Conservation (phyloP, 2,797 vertebrate species). For the Xenopus petersii region DNA sequence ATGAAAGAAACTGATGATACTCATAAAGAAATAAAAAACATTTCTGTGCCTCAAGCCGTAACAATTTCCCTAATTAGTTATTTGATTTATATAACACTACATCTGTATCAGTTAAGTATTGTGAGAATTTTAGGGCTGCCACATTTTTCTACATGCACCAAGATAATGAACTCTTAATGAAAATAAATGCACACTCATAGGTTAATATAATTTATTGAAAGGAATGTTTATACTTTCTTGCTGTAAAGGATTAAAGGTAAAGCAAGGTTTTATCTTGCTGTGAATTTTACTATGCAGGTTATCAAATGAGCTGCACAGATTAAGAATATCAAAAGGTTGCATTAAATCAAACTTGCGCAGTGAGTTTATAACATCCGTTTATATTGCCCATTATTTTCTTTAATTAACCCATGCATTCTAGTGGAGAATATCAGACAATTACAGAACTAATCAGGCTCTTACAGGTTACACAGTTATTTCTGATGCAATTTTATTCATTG, state of each 20-base stretch:
- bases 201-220: constrained; percentile 46
- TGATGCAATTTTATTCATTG: too few species aligned
- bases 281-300: constrained; percentile 22
- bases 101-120: constrained; percentile 43
- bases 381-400: constrained; percentile 42
- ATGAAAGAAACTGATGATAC: constrained; percentile 44
- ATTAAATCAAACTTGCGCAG: constrained; percentile 13
- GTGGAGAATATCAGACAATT: background rate
- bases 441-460: too few species aligned
- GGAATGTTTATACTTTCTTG: constrained; percentile 17
- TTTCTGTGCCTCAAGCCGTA: constrained; percentile 37
- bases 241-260: constrained; percentile 9
- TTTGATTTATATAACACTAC: constrained; percentile 42
- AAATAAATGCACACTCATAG: constrained; percentile 47
- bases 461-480: too few species aligned
- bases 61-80: constrained; percentile 40
- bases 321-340: too few species aligned
- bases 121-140: constrained; percentile 27
- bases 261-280: constrained; percentile 36
- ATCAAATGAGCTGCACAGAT: too few species aligned
- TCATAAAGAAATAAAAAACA: constrained; percentile 43
- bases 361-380: constrained; percentile 54
- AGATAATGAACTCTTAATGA: constrained; percentile 46
- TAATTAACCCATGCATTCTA: constrained; percentile 21
- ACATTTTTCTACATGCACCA: constrained; percentile 25